Evolutionary conservation across 2,888 invertebrate genomes (phyloP), one percentile per base, ranked within the genome.

Genomic region (Dione vanillae): DNA sequence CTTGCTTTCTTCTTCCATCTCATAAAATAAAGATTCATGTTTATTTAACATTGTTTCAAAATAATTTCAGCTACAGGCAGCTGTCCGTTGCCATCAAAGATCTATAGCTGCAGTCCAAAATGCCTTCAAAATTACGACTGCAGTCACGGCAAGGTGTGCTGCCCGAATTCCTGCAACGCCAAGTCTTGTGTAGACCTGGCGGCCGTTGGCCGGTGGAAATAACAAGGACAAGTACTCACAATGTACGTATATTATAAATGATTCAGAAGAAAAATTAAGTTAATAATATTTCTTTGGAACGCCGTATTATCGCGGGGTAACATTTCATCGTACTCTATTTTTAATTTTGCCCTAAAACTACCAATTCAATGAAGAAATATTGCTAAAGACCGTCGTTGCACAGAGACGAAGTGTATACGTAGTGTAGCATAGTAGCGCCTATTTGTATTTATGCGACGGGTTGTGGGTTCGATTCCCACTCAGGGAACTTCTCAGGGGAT

Each of bases 81-180:
- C 76, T 96, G 96, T 80, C 96, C 96, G 1, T 82, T 94, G 1
- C 94, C 94, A 0, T 94, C 95, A 47, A 95, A 95, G 83, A 94
- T 96, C 73, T 94, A 94, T 75, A 93, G 92, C 72, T 96, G 96
- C 84, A 95, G 92, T 65, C 96, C 96, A 0, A 96, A 95, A 81
- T 96, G 96, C 78, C 82, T 91, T 56, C 94, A 95, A 72, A 95
- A 96, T 83, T 94, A 93, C 76, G 95, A 96, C 75, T 96, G 96
- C 84, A 90, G 93, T 43, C 92, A 94, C 66, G 95, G 95, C 76
- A 94, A 95, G 82, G 95, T 95, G 76, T 96, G 96, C 84, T 96
- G 96, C 78, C 92, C 95, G 10, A 96, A 96, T 86, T 85, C 94
- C 69, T 96, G 96, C 89, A 95, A 96, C 78, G 91, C 93, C 62